phyloP scores from a whole-genome alignment of 2,797 vertebrate genomes.

The Falco columbarius region DNA sequence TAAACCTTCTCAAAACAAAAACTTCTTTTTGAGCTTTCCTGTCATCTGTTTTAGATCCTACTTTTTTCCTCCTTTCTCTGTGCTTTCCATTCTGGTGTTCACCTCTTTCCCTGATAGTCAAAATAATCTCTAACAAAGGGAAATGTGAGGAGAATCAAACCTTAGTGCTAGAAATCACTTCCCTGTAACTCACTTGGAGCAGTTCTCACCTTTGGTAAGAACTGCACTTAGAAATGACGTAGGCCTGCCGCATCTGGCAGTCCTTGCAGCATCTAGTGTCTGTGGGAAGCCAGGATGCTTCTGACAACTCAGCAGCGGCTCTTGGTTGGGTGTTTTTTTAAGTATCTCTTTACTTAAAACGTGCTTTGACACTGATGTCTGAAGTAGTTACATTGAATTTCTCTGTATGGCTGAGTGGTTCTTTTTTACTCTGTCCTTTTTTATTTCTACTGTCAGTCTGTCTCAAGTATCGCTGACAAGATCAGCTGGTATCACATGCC shows the following conservation, averaged over 20 bases:
- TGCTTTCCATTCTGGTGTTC: not conserved
- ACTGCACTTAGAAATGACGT: accelerated
- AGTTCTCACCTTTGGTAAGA: not conserved
- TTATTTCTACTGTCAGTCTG: not conserved
- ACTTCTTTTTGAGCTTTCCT: not conserved
- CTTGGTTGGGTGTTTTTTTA: not conserved
- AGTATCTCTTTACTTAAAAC: not conserved
- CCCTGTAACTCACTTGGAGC: not conserved
- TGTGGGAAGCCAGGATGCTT: not conserved
- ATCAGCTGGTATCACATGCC: not conserved
- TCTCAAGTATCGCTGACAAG: accelerated
- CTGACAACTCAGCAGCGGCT: not conserved
- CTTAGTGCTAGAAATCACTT: not conserved
- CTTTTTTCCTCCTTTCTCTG: not conserved
- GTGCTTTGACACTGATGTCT: not conserved
- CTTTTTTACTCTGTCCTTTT: not conserved
- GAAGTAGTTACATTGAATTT: not conserved
- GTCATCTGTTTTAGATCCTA: not conserved
- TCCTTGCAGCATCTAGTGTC: not conserved
- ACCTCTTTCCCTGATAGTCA: not conserved
- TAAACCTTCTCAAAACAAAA: not conserved
- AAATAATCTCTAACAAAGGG: not conserved
- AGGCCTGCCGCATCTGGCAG: accelerated
- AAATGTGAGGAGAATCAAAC: not conserved
- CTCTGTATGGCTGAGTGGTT: not conserved